phyloP scores from a whole-genome alignment of 2,797 vertebrate genomes.

The Xyrichtys novacula region DNA sequence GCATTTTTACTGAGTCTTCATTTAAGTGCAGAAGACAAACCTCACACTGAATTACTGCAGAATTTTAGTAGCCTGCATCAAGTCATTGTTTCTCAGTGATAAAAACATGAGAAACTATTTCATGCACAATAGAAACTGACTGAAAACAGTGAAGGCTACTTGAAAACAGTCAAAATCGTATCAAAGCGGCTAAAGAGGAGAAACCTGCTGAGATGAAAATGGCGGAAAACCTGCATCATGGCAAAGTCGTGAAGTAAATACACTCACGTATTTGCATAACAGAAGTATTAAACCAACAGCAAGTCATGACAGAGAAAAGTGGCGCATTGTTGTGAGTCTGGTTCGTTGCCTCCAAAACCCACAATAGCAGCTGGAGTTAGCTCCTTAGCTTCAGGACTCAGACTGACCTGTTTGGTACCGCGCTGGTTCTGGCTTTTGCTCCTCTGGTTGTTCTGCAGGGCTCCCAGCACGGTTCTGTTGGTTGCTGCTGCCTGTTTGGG shows the following conservation, averaged over 20 bases:
- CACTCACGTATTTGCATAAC: fast-evolving
- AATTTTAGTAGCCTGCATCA: too few relatives aligned
- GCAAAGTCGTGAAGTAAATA: fast-evolving
- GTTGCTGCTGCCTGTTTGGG: conserved; percentile 61
- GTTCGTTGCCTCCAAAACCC: conserved; percentile 33
- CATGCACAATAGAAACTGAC: too few relatives aligned
- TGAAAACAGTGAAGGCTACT: too few relatives aligned
- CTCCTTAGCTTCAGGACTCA: conserved; percentile 11
- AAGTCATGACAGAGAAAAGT: fast-evolving
- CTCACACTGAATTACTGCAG: too few relatives aligned
- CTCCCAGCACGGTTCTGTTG: conserved; percentile 85
- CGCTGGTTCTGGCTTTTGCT: conserved; percentile 75
- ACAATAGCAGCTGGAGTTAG: conserved; percentile 10
- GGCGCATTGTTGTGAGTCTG: fast-evolving
- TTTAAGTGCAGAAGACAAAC: not conserved
- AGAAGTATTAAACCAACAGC: fast-evolving
- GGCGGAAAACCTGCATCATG: conserved; percentile 52
- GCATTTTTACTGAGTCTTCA: not conserved
- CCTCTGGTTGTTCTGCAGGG: conserved; percentile 85
- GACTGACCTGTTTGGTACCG: conserved; percentile 80
- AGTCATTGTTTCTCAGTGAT: too few relatives aligned
- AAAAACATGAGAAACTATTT: too few relatives aligned
- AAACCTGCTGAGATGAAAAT: conserved; percentile 59
- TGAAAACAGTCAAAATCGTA: not conserved
- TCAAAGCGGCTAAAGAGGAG: not conserved